phyloP scores from a whole-genome alignment of 2,113 vertebrate genomes.

The Otis tarda region DNA sequence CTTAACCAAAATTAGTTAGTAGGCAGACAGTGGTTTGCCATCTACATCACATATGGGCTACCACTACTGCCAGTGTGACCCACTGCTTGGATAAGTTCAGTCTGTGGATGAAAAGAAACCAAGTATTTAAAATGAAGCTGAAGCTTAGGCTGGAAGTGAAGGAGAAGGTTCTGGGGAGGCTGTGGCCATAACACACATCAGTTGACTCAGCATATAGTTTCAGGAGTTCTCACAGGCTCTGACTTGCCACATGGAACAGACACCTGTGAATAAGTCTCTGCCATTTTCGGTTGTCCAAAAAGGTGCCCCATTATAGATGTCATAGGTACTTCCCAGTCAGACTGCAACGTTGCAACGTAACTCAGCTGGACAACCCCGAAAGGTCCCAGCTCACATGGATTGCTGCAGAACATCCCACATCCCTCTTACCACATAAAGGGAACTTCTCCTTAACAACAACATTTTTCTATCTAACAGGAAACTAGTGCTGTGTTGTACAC shows the following conservation, averaged over 20 bases:
- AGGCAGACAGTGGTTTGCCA: not conserved
- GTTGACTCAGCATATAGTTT: fast-evolving
- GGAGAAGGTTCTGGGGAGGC: fast-evolving
- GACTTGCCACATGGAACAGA: not conserved
- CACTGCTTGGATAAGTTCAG: not conserved
- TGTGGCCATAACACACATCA: not conserved
- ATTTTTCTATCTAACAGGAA: not conserved
- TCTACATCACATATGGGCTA: not conserved
- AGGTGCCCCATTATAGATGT: fast-evolving
- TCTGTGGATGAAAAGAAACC: not conserved
- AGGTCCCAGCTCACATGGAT: not conserved
- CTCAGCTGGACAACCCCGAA: not conserved
- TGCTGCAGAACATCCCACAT: not conserved
- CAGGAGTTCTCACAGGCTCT: not conserved
- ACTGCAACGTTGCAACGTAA: not conserved
- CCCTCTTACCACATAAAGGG: not conserved
- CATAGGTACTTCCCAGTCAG: not conserved
- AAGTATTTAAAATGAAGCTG: not conserved
- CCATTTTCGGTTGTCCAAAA: not conserved
- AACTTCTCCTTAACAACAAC: not conserved
- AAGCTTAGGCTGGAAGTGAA: not conserved
- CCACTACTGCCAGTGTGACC: not conserved
- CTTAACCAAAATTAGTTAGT: not conserved
- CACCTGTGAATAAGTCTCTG: not conserved
- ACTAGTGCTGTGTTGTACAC: not conserved